phyloP scores from a whole-genome alignment of 2,113 vertebrate species.

The Phaethornis superciliosus region DNA sequence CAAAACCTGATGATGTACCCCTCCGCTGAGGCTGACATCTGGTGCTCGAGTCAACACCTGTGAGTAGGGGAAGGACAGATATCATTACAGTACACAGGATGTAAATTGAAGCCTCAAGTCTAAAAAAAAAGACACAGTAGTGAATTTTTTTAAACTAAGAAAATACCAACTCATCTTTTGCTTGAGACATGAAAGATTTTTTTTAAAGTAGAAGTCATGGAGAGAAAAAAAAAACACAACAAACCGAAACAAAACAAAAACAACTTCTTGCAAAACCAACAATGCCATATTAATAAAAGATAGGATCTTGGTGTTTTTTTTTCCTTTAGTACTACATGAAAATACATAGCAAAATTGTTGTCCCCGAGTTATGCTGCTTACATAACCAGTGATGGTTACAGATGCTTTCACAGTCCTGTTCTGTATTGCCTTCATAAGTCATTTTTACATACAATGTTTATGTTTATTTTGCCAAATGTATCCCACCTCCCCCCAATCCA shows the following conservation, averaged over 20 bases:
- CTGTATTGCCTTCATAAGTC: neutral
- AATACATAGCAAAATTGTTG: neutral
- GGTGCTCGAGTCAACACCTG: neutral
- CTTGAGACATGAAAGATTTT: neutral
- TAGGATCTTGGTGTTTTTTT: rapidly evolving
- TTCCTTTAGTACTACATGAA: rapidly evolving
- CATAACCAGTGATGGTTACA: neutral
- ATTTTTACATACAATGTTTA: neutral
- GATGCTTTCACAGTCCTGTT: neutral
- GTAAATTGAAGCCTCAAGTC: neutral
- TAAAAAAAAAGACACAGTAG: neutral
- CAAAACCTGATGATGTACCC: neutral
- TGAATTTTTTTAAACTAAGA: neutral
- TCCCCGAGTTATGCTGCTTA: neutral
- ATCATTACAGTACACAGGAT: neutral
- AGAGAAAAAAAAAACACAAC: neutral
- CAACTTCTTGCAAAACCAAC: neutral
- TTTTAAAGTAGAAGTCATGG: neutral
- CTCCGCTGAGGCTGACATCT: neutral
- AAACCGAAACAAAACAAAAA: too few species aligned
- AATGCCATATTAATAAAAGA: neutral
- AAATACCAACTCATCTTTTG: neutral
- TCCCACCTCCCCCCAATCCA: rapidly evolving
- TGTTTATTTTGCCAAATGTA: neutral
- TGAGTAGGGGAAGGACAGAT: neutral